Conservation (phyloP, 2,113 vertebrate genomes). For the Pampusana beccarii region DNA sequence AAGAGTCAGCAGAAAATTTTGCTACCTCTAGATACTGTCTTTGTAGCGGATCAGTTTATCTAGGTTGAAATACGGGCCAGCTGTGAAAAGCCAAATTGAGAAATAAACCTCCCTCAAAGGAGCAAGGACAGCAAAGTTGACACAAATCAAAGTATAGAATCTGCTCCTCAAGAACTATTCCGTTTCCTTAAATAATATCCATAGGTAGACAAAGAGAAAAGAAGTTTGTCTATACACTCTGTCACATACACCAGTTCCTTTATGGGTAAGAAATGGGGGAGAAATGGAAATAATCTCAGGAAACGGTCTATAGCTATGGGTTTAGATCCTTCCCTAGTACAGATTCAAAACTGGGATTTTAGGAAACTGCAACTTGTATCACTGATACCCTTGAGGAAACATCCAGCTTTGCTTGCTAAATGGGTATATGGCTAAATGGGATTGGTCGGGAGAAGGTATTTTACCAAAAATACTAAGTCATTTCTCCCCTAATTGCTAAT, state of each 20-base stretch:
- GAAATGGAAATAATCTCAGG: neutral
- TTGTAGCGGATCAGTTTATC: slow-evolving; percentile 9
- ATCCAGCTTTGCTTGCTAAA: neutral
- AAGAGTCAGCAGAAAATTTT: slow-evolving; percentile 56
- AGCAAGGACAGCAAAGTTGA: neutral
- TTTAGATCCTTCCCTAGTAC: neutral
- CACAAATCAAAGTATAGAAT: neutral
- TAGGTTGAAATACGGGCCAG: neutral
- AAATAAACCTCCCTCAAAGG: neutral
- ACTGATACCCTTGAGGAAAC: neutral
- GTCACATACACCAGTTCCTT: too few relatives aligned
- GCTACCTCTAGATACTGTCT: slow-evolving; percentile 25
- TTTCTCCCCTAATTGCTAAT: neutral
- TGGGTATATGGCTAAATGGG: neutral
- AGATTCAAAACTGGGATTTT: neutral
- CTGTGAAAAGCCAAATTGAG: slow-evolving; percentile 20
- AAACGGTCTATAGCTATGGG: neutral
- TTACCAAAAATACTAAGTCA: neutral
- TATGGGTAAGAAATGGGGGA: neutral
- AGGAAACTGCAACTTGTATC: neutral
- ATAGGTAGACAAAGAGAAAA: neutral
- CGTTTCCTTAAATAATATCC: neutral
- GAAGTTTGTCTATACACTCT: neutral
- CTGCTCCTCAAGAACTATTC: neutral
- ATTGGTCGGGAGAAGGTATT: neutral